phyloP scores from a whole-genome alignment of 2,797 vertebrate genomes.

The Chelon auratus region DNA sequence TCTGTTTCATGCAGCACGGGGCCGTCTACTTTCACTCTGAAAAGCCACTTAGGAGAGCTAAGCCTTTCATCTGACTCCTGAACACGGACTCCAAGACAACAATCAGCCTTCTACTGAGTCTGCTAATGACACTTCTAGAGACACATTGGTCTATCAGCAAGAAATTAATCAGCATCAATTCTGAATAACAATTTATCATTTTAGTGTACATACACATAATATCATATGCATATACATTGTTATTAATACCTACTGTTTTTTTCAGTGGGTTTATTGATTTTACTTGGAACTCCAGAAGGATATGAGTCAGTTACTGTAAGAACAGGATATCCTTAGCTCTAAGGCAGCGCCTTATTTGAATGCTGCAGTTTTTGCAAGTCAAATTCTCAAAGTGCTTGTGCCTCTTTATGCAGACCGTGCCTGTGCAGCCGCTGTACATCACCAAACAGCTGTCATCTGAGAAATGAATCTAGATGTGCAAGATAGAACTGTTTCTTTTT shows the following conservation, averaged over 20 bases:
- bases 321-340: constrained; percentile 54
- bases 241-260: no score
- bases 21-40: constrained; percentile 44
- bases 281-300: not conserved
- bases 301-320: constrained; percentile 1
- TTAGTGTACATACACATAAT: not conserved
- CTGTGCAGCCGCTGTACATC: constrained; percentile 17
- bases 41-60: constrained; percentile 64
- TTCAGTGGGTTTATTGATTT: not conserved
- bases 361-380: constrained; percentile 64
- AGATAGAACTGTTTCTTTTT: not conserved
- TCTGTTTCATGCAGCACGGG: constrained; percentile 35
- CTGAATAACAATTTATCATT: not conserved
- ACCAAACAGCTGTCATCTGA: constrained; percentile 17
- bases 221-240: no score
- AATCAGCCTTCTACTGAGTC: not conserved
- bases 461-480: constrained; percentile 9
- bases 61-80: constrained; percentile 50
- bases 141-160: not conserved
- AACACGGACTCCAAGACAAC: constrained; percentile 4
- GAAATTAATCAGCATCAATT: not conserved
- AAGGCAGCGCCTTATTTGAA: constrained; percentile 55
- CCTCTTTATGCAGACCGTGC: constrained; percentile 15
- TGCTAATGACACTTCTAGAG: not conserved
- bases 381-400: constrained; percentile 30